phyloP scores from a whole-genome alignment of 2,797 vertebrate species.

The Pipistrellus pygmaeus region DNA sequence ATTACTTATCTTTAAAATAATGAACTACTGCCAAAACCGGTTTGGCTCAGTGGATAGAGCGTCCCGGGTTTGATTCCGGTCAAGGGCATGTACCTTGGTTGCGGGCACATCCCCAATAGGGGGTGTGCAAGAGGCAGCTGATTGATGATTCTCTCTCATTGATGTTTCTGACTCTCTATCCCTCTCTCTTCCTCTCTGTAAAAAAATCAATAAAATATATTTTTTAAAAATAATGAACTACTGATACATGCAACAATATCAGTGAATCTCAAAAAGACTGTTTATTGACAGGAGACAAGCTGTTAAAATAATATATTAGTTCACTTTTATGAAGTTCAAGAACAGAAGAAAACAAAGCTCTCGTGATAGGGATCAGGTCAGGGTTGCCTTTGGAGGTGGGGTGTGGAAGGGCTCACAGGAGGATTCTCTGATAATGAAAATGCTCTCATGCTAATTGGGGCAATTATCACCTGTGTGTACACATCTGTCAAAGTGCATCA shows the following conservation, averaged over 20 bases:
- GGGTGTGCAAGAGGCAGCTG: too few species aligned
- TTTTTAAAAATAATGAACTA: too few species aligned
- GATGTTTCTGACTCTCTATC: too few species aligned
- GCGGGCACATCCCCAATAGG: too few species aligned
- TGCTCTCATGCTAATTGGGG: not conserved
- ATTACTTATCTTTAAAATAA: not conserved
- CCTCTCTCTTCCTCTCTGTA: too few species aligned
- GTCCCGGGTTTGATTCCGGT: too few species aligned
- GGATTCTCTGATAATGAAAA: not conserved
- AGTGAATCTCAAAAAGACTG: not conserved
- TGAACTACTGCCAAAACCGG: too few species aligned
- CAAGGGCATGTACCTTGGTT: too few species aligned
- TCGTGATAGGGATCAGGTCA: not conserved
- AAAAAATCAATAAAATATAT: too few species aligned
- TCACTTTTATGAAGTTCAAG: conserved; percentile 12
- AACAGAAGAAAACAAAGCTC: not conserved
- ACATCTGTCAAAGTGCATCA: not conserved
- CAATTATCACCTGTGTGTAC: not conserved
- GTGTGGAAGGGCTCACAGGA: not conserved
- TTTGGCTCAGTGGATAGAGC: too few species aligned
- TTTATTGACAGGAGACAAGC: not conserved
- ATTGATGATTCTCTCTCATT: too few species aligned
- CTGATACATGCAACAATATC: not conserved
- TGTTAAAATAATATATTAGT: not conserved
- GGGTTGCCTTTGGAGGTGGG: not conserved